Percentiles rank a stretch among this genome's conserved stretches.
Conservation (phyloP, 2,797 vertebrate species). For the Amblyopsis hoosieri region DNA sequence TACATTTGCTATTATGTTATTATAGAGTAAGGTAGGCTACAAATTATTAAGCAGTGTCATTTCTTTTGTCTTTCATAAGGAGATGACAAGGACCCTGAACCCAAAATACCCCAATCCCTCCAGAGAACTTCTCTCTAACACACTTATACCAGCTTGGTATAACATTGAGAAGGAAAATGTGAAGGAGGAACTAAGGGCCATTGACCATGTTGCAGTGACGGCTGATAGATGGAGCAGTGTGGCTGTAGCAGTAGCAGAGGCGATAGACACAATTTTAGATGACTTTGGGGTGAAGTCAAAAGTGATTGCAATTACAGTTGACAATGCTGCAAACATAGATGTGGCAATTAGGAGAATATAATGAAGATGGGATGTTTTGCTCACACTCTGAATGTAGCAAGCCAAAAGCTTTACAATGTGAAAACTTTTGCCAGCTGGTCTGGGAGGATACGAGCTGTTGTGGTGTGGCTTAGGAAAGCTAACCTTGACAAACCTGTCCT, state of each 20-base stretch:
- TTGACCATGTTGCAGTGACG: constrained; percentile 5
- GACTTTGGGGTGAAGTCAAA: constrained; percentile 2
- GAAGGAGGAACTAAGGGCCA: not conserved
- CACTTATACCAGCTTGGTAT: not conserved
- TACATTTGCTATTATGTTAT: not conserved
- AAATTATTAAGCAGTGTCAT: not conserved
- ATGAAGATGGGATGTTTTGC: too few relatives aligned
- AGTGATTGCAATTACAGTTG: not conserved
- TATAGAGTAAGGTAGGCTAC: not conserved
- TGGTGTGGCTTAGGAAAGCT: constrained; percentile 1
- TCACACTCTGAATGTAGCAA: not conserved
- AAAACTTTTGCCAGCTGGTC: not conserved
- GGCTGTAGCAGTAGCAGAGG: not conserved
- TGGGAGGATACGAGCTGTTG: constrained; percentile 1
- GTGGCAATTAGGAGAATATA: too few relatives aligned
- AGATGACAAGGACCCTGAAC: constrained; percentile 1
- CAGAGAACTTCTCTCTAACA: constrained; percentile 1
- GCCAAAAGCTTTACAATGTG: constrained; percentile 3
- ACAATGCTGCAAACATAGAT: constrained; percentile 1
- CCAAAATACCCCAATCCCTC: not conserved
- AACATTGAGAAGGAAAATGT: not conserved
- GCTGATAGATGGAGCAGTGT: constrained; percentile 10
- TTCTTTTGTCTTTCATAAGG: constrained; percentile 1
- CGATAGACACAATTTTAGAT: not conserved
- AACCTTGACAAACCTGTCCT: constrained; percentile 10